Base-by-base conservation (phyloP, 2,113 vertebrate genomes). In the Stigmatopora nigra region DNA sequence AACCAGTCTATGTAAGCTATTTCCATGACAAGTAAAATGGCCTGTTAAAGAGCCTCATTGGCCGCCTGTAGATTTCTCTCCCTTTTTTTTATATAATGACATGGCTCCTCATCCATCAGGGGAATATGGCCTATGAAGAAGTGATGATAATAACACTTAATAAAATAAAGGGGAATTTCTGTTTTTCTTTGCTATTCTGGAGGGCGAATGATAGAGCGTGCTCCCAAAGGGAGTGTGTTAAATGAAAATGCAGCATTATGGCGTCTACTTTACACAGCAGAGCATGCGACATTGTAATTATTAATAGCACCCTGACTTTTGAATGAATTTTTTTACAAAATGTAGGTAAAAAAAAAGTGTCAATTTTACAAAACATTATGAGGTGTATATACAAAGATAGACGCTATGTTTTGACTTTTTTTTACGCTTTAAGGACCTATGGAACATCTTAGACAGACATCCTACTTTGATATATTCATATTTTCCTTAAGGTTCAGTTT, bases 171-270 rank as follows among this genome's bases (percentile, higher is more conserved):
- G 68, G 61, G 15, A 68, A 80, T 73, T 84, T 83, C 70, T 79
- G 76, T 83, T 87, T 88, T 84, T 80, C 82, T 85, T 86, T 73
- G 69, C 73, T 77, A 69, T 84, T 73, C 79, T 57, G 53, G 62
- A 78, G 81, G 12, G 71, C 20, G 71, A 85, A 78, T 83, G 82
- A 85, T 78, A 57, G 61, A 80, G 76, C 72, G 22, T 35, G 68
- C 46, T 85, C 84, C 85, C 85, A 65, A 52, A 81, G 85, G 89
- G 88, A 87, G 76, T 73, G 75, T 71, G 83, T 78, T 84, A 73
- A 86, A 84, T 63, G 70, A 83, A 81, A 77, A 78, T 61, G 68
- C 76, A 45, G 78, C 61, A 70, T 72, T 80, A 87, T 78, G 69
- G 69, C 80, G 77, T 53, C 74, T 3, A 35, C 53, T 55, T 74